These are phyloP conservation scores for Lanistes nyassanus DNA, from an alignment of 1,140 invertebrate genomes.

Conservation along the genomic window DNA sequence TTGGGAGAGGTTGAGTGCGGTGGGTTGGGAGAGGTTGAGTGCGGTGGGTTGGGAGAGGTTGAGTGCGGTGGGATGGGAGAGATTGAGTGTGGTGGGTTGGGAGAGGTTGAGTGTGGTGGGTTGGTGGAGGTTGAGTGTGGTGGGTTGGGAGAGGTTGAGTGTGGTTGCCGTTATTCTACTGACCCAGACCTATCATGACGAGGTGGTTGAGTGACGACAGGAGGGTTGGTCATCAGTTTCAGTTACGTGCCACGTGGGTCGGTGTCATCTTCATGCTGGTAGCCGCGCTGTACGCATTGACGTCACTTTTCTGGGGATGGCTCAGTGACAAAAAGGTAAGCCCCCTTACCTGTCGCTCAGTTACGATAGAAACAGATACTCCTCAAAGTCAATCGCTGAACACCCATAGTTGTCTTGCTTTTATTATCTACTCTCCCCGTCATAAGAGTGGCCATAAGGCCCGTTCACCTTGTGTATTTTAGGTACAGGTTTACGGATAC, in stretches of 20 bases:
- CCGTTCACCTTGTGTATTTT: too few relatives aligned
- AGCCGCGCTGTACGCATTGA: slow-evolving; percentile 54
- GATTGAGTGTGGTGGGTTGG: too few relatives aligned
- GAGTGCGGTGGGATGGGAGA: too few relatives aligned
- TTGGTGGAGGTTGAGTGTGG: too few relatives aligned
- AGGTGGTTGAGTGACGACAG: neutral
- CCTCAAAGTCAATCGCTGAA: neutral
- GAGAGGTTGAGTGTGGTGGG: too few relatives aligned
- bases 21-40: too few relatives aligned
- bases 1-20: too few relatives aligned
- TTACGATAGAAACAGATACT: neutral
- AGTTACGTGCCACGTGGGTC: slow-evolving; percentile 43
- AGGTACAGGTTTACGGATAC: neutral
- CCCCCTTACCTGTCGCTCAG: neutral
- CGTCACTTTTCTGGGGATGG: slow-evolving; percentile 58
- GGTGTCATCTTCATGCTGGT: slow-evolving; percentile 60
- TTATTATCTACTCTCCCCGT: too few relatives aligned
- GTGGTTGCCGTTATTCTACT: neutral
- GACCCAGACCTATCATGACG: neutral
- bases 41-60: too few relatives aligned
- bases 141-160: neutral
- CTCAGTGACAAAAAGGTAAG: slow-evolving; percentile 52
- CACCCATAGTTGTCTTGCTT: too few relatives aligned
- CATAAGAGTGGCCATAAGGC: too few relatives aligned
- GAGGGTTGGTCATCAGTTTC: slow-evolving; percentile 45